Evolutionary conservation across 2,888 invertebrate genomes (phyloP).

Genomic region (Helleia helle): DNA sequence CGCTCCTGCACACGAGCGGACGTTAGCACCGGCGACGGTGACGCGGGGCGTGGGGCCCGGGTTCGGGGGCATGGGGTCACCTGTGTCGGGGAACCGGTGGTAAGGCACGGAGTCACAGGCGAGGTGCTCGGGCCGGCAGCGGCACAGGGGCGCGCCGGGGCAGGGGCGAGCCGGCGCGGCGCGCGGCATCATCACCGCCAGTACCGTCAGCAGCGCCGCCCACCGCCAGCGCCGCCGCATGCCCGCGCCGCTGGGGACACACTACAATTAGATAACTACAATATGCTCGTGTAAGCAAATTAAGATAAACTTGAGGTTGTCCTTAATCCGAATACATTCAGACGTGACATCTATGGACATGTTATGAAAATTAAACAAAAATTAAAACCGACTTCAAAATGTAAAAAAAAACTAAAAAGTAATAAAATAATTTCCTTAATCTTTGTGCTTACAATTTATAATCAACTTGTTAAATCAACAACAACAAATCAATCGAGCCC

Average conservation of each 20-base stretch:
- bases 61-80: conserved; percentile 22
- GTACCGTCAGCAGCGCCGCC: conserved; percentile 15
- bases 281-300: neutral
- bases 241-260: neutral
- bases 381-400: no score
- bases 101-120: conserved; percentile 44
- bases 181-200: conserved; percentile 18
- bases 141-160: conserved; percentile 33
- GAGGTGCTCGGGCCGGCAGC: conserved; percentile 42
- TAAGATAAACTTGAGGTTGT: no score
- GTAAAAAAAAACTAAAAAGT: no score
- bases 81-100: conserved; percentile 43
- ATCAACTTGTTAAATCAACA: no score
- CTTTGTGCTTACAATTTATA: no score
- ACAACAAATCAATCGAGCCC: no score
- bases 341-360: no score
- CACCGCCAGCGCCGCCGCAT: conserved; percentile 11
- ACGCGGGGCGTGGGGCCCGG: neutral
- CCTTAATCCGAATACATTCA: no score
- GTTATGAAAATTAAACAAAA: no score
- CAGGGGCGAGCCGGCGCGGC: conserved; percentile 24
- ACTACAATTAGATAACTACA: no score
- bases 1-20: conserved; percentile 23
- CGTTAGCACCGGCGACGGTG: neutral
- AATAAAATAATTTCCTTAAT: no score